phyloP scores from a whole-genome alignment of 2,888 invertebrate genomes.

The Tillus elongatus region DNA sequence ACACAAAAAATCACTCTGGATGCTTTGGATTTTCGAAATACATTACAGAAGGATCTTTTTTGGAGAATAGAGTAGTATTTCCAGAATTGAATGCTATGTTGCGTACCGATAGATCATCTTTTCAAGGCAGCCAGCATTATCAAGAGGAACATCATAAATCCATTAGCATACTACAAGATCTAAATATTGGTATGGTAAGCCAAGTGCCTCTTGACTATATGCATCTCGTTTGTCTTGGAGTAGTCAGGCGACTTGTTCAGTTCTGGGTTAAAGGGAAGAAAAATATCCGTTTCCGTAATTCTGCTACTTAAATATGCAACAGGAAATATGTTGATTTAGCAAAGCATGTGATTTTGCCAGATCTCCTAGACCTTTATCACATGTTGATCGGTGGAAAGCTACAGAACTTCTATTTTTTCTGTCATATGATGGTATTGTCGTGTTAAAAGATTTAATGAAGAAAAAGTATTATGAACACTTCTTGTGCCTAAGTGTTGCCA shows the following conservation, averaged over 20 bases:
- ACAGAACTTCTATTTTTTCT: conserved; percentile 11
- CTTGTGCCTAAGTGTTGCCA: conserved; percentile 1
- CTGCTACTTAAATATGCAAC: conserved; percentile 10
- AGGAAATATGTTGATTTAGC: conserved; percentile 9
- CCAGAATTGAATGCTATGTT: conserved; percentile 15
- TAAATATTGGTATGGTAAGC: conserved; percentile 18
- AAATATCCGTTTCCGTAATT: too few species aligned
- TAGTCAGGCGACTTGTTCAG: conserved; percentile 17
- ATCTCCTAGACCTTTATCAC: conserved; percentile 13
- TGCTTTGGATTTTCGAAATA: conserved; percentile 22
- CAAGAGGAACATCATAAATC: conserved; percentile 22
- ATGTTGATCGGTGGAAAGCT: conserved; percentile 13
- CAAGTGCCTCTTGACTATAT: conserved; percentile 21
- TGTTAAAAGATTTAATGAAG: conserved; percentile 2
- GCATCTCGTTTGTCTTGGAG: conserved; percentile 21
- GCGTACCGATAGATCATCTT: conserved; percentile 20
- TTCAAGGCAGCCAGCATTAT: conserved; percentile 8
- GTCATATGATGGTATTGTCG: conserved; percentile 1
- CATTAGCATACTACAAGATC: conserved; percentile 16
- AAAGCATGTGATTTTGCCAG: conserved; percentile 16
- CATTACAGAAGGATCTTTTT: conserved; percentile 18
- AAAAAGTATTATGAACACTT: conserved; percentile 7
- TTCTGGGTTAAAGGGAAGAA: conserved; percentile 14
- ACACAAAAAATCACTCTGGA: conserved; percentile 20
- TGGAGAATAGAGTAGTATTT: conserved; percentile 19